Percentiles rank a stretch among this genome's conserved stretches.
phyloP scores from a whole-genome alignment of 2,113 vertebrate genomes.

The Cisticola juncidis region DNA sequence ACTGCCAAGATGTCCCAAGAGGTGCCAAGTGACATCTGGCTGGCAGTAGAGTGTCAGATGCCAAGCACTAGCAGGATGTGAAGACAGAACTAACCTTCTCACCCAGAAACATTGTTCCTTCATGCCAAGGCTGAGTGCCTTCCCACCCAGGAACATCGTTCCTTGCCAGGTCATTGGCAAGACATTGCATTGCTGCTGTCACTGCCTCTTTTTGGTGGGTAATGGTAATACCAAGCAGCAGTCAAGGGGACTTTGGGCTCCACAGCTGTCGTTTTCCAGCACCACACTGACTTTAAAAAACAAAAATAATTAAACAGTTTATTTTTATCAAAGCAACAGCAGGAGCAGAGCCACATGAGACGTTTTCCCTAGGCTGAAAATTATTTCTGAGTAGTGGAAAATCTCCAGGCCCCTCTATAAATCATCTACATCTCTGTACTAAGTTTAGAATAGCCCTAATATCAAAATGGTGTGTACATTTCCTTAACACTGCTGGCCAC shows the following conservation, averaged over 20 bases:
- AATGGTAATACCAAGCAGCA: background rate
- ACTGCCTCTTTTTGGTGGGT: background rate
- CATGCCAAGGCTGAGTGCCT: background rate
- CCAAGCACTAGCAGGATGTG: background rate
- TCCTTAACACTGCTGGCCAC: background rate
- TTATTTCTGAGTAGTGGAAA: background rate
- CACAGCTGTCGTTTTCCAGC: background rate
- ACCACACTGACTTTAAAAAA: background rate
- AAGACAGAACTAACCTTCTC: background rate
- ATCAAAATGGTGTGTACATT: background rate
- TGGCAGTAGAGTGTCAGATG: background rate
- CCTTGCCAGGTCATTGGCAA: background rate
- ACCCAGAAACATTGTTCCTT: background rate
- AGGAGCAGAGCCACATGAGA: background rate
- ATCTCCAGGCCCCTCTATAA: background rate
- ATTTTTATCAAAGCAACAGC: background rate
- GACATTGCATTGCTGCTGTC: background rate
- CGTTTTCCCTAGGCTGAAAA: background rate
- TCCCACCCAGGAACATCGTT: background rate
- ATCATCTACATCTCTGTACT: background rate
- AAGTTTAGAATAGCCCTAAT: conserved; percentile 9
- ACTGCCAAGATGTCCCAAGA: background rate
- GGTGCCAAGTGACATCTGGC: background rate
- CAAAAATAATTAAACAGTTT: background rate
- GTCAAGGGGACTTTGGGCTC: background rate